Base-by-base conservation (phyloP, 2,797 vertebrate genomes). In the Sebastes nivosus region DNA sequence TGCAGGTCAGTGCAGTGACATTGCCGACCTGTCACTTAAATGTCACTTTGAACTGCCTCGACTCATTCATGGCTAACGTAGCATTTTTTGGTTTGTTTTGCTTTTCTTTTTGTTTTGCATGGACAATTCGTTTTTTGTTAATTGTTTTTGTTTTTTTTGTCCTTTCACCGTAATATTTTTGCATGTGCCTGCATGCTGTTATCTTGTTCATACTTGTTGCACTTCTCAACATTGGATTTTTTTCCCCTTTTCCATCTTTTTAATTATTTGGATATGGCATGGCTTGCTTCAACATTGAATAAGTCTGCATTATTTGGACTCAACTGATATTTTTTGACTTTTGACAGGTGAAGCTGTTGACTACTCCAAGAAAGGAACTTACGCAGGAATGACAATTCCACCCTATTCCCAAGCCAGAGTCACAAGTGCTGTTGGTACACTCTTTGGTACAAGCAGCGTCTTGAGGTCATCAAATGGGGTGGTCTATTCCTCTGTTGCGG, bases 331-430 rank as follows among this genome's bases (percentile, higher is more conserved):
- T 94, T 52, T 97, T 95, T 91, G 95, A 96, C 95, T 99, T 92
- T 99, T 97, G 97, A 97, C 99, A 99, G 99, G 98, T 99, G 97
- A 98, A 97, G 97, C 98, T 96, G 97, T 99, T 97, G 98, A 99
- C 96, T 99, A 99, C 95, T 98, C 98, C 96, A 98, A 96, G 96
- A 99, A 98, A 97, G 97, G 97, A 92, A 82, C 93, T 84, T 98
- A 97, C 88, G 75, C 96, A 90, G 97, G 96, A 86, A 96, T 97
- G 94, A 97, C 95, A 95, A 96, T 97, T 83, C 97, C 98, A 61
- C 97, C 97, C n/a, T 99, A 97, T 96, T 98, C 97, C 84, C 97
- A 99, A 95, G 95, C 96, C 84, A 97, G 97, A 95, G 97, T 97
- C 85, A 97, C 97, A 82, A 92, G 93, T 84, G 83, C 91, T 82